Conservation (phyloP, 37 sponge, comb jelly and placozoan species). For the Oscarella lobularis region DNA sequence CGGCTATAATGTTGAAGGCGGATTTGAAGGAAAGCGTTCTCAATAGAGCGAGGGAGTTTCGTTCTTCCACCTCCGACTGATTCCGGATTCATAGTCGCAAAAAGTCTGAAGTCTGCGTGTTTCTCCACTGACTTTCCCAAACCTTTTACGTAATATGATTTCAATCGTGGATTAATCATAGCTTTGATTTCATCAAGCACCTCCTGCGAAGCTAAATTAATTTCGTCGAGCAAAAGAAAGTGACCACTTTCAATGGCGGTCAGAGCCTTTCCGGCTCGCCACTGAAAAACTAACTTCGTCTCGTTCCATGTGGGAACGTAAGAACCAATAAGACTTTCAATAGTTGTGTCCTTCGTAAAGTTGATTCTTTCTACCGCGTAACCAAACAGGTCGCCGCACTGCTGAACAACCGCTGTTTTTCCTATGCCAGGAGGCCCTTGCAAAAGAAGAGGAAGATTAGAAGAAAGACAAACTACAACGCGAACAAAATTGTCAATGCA, state of each 20-base stretch:
- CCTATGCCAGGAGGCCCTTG: not conserved
- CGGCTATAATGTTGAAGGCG: not conserved
- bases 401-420: not conserved
- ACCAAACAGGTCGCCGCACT: not conserved
- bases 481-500: not conserved
- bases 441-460: not conserved
- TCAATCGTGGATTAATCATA: not conserved
- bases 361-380: not conserved
- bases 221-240: not conserved
- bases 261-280: not conserved
- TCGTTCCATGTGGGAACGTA: not conserved
- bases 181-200: not conserved
- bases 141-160: not conserved
- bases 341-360: not conserved
- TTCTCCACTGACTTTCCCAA: not conserved
- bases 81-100: not conserved
- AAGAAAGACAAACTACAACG: not conserved
- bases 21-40: not conserved
- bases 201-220: not conserved
- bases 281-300: not conserved
- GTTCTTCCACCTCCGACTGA: slow-evolving; percentile 1
- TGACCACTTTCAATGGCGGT: not conserved
- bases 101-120: not conserved
- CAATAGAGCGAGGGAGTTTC: not conserved
- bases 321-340: not conserved